phyloP scores from a whole-genome alignment of 1,140 invertebrate species.

The Amyelois transitella region DNA sequence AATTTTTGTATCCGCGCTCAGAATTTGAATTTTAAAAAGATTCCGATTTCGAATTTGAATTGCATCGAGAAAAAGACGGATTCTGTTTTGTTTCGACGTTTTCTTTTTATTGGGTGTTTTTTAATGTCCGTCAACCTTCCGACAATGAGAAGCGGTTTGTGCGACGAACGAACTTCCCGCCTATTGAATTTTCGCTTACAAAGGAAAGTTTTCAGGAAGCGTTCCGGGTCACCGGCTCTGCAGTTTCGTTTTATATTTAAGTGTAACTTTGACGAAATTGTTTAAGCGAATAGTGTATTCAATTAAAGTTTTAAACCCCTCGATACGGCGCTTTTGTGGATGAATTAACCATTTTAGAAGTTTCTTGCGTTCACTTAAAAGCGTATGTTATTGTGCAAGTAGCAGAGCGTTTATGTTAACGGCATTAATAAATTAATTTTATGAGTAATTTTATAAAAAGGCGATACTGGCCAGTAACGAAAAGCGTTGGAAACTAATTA shows the following conservation, averaged over 20 bases:
- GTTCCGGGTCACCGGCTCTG: conserved; percentile 29
- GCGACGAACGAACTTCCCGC: conserved; percentile 39
- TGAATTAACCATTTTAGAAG: conserved; percentile 3
- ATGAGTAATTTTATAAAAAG: conserved; percentile 43
- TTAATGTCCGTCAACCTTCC: conserved; percentile 30
- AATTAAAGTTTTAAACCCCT: conserved; percentile 43
- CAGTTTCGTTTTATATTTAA: conserved; percentile 41
- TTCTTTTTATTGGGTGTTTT: conserved; percentile 11
- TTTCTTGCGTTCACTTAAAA: background rate
- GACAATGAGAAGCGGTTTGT: conserved; percentile 27
- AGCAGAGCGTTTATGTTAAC: background rate
- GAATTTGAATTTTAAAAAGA: conserved; percentile 42
- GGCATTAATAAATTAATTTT: conserved; percentile 23
- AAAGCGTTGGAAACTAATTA: conserved; percentile 69
- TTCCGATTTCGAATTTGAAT: conserved; percentile 23
- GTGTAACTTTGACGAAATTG: conserved; percentile 52
- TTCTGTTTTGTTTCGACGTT: conserved; percentile 2
- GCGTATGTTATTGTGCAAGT: background rate
- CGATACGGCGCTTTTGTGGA: conserved; percentile 13
- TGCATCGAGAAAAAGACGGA: conserved; percentile 9
- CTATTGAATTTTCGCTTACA: conserved; percentile 56
- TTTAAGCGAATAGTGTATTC: conserved; percentile 48
- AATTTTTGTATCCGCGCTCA: conserved; percentile 22
- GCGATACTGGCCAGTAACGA: conserved; percentile 47
- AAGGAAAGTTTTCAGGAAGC: conserved; percentile 58